Conservation (phyloP, 2,797 vertebrate species). For the Falco naumanni region DNA sequence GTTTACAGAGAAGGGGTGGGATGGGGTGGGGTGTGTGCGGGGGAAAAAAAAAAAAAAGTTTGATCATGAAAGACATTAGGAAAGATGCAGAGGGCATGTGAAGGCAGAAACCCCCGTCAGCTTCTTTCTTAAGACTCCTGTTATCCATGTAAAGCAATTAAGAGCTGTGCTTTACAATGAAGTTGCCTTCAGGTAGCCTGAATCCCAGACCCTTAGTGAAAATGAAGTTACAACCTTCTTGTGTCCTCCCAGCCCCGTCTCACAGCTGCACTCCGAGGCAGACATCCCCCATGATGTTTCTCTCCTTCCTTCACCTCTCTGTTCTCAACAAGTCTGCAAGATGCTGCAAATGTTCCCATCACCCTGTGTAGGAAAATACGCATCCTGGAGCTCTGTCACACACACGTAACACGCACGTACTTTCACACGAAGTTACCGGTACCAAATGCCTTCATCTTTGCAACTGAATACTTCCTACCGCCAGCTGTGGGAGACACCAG, state of each 20-base stretch:
- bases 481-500: neutral
- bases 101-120: neutral
- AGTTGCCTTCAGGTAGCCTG: neutral
- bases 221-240: neutral
- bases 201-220: neutral
- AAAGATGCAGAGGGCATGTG: neutral
- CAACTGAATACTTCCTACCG: neutral
- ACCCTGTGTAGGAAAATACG: accelerated
- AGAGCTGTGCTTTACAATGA: neutral
- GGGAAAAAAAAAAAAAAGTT: neutral
- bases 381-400: neutral
- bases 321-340: neutral
- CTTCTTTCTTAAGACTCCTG: neutral
- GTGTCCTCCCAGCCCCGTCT: neutral
- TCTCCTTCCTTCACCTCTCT: neutral
- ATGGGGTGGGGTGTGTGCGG: too few relatives aligned
- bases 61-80: neutral
- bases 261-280: neutral
- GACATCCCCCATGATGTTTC: neutral
- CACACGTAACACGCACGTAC: neutral
- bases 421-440: neutral
- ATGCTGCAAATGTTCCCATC: neutral
- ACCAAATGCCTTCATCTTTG: neutral
- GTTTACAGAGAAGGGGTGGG: neutral
- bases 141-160: neutral